Base-by-base conservation (phyloP, 2,113 vertebrate genomes). In the Aldabrachelys gigantea region DNA sequence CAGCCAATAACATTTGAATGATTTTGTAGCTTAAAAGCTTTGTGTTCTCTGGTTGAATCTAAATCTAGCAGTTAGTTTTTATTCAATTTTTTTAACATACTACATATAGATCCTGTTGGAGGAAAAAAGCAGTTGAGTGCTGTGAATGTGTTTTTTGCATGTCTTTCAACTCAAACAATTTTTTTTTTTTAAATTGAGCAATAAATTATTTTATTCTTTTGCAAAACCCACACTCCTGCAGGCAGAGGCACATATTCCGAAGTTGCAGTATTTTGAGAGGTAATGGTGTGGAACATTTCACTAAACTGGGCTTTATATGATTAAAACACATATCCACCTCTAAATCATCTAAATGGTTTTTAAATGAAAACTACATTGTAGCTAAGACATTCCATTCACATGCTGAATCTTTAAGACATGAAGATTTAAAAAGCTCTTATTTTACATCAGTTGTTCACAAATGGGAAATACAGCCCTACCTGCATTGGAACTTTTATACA, bases 401-500 rank as follows among this genome's bases (percentile, higher is more conserved):
- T 84, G 69, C 69, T 54, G 80, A 69, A 38, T 88, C 88, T n/a
- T 80, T 31, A 21, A 59, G 52, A 82, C 25, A 93, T 89, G 41
- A 82, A 10, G 24, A 16, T 21, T 5, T 90, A 76, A 80, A 44
- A 35, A 0, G 0, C 2, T 3, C 57, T 87, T 25, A 31, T 2
- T 82, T 79, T 87, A 54, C 89, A 78, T 76, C 27, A 38, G 86
- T 81, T 84, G 3, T 85, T 69, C 59, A 81, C 14, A 81, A 90
- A 81, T 84, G 76, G 57, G 80, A 87, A 89, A 90, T 69, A 49
- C 52, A 82, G 31, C 35, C 59, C 83, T 93, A 54, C 89, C 88
- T 83, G 88, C 78, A 84, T 91, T 44, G 31, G 47, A 91, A 44
- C 49, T 75, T 41, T 82, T 94, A 90, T 92, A 85, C 31, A 85